A percentile compares a stretch with the other conserved stretches of the same genome.
These are phyloP conservation scores for Antheraea yamamai DNA, from an alignment of 2,888 invertebrate genomes.

Conservation along the genomic window DNA sequence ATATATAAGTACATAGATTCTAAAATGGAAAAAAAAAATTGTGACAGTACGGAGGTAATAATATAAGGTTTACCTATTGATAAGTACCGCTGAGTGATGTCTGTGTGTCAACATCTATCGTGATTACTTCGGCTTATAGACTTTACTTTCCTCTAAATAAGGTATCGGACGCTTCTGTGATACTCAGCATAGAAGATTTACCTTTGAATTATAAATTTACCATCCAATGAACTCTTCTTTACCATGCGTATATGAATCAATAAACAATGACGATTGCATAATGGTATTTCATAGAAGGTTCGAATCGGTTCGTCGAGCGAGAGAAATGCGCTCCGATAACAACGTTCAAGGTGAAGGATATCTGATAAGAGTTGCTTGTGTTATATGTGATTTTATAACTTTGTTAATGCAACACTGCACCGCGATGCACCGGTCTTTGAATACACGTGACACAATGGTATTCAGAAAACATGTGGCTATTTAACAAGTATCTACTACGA, in stretches of 20 bases:
- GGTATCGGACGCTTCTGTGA: not conserved
- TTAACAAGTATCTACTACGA: not conserved
- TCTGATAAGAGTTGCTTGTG: conserved; percentile 4
- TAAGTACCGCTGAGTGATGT: not conserved
- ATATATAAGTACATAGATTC: not conserved
- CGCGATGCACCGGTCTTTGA: not conserved
- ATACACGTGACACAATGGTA: not conserved
- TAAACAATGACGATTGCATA: not conserved
- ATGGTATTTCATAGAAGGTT: not conserved
- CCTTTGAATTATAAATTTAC: not conserved
- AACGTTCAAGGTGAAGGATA: conserved; percentile 11
- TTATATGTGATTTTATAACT: not conserved
- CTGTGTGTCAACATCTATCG: not conserved
- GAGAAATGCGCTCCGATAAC: conserved; percentile 21
- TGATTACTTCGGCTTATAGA: not conserved
- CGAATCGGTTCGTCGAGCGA: conserved; percentile 16
- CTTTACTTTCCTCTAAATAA: not conserved
- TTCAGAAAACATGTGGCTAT: not conserved
- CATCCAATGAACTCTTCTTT: not conserved
- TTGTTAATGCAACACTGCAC: not conserved
- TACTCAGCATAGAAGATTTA: not conserved
- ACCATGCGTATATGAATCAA: not conserved
- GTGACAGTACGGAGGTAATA: not conserved
- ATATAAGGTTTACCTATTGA: not conserved
- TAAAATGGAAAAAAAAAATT: not conserved